Base-by-base conservation (phyloP, 35 echinoderm and acorn worm genomes). In the Heliocidaris tuberculata region DNA sequence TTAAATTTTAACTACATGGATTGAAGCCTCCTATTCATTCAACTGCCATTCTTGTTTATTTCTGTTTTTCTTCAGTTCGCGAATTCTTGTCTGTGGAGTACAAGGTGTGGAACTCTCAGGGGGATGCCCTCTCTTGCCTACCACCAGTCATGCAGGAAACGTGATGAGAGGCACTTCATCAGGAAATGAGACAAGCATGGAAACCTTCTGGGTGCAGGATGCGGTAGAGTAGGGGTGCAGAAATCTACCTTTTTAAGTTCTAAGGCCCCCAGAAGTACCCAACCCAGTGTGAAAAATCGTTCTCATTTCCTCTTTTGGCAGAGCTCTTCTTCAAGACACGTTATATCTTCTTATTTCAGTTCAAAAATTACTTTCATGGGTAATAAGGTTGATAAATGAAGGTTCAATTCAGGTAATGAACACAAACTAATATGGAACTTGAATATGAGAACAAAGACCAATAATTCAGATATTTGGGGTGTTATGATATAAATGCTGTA, bases 21-120 rank as follows among this genome's bases (percentile, higher is more conserved):
- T n/a, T n/a, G n/a, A n/a, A n/a, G n/a, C n/a, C n/a, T n/a, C n/a
- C n/a, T n/a, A n/a, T n/a, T n/a, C n/a, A n/a, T 32, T 86, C 31
- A 89, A 89, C 10, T 47, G 87, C 32, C 29, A 47, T 89, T 89
- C 32, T 2, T 15, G 0, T n/a, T 27, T 5, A 5, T 88, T 47
- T 2, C 10, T 11, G 1, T 31, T 35, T 42, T 42, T 31, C 86
- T 21, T 21, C 96, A 97, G 96, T 88, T 47, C 92, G 94, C 61
- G 96, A 97, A 85, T 95, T 97, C 87, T 17, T 93, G 16, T 86
- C 96, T 16, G 50, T 94, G 1, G 96, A 97, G n/a, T 97, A 97
- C 92, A 97, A 97, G 47, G 94, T 97, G 0, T 97, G 96, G 96
- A 97, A 97, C 92, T 95, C 94, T 35, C 94, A 97, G 92, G 96